These are phyloP conservation scores for Alcedo quadribrachys DNA, from an alignment of 2,797 vertebrate genomes.

Conservation along the genomic window DNA sequence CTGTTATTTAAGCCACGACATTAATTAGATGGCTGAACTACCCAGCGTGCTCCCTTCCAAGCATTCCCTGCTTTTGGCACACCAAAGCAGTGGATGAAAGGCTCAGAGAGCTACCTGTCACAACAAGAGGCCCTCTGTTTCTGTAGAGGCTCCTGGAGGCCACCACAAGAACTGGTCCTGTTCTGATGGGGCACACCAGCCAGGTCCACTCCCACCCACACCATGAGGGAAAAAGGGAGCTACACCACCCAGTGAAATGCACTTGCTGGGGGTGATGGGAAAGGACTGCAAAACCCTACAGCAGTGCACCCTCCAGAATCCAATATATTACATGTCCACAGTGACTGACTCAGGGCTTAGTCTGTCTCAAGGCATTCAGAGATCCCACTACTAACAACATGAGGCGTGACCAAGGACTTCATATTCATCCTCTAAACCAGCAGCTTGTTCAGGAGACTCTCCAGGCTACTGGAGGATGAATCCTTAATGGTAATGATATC, in stretches of 20 bases:
- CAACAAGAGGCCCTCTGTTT: background rate
- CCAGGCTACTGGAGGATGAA: background rate
- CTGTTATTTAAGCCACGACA: slow-evolving; percentile 53
- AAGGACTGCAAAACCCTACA: background rate
- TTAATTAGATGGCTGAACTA: slow-evolving; percentile 40
- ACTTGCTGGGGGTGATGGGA: background rate
- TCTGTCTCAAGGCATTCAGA: background rate
- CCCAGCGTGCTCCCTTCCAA: background rate
- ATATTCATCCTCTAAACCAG: background rate
- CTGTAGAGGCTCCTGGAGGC: background rate
- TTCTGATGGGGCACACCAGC: background rate
- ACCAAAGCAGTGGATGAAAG: slow-evolving; percentile 7
- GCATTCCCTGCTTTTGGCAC: slow-evolving; percentile 36
- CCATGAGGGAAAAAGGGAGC: background rate
- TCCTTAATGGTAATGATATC: background rate
- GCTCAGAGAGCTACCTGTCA: slow-evolving; percentile 60
- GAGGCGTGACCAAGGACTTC: background rate
- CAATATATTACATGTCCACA: rapidly evolving
- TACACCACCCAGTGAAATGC: background rate
- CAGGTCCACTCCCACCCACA: background rate
- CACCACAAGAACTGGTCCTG: background rate
- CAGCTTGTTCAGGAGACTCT: background rate
- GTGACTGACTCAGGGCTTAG: background rate
- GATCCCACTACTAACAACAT: background rate
- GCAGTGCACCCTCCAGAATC: background rate